A percentile compares a stretch with the other conserved stretches of the same genome.
Evolutionary conservation across 2,113 vertebrate species (phyloP).

Genomic region (Heliornis fulica): DNA sequence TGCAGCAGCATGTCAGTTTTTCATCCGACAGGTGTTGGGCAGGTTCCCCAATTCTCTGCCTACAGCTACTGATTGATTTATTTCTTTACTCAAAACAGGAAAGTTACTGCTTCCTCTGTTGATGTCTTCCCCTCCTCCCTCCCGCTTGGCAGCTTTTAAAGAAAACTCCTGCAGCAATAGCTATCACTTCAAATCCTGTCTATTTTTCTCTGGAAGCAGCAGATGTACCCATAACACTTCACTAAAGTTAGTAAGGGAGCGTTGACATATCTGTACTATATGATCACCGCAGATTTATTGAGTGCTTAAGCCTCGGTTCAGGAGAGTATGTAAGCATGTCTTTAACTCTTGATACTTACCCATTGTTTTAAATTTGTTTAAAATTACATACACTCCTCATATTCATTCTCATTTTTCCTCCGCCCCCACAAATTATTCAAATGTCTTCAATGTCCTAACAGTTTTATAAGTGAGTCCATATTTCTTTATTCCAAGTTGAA

Average conservation of each 20-base stretch:
- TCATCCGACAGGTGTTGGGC: neutral
- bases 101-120: constrained; percentile 16
- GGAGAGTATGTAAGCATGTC: constrained; percentile 16
- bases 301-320: neutral
- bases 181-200: constrained; percentile 30
- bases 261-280: constrained; percentile 1
- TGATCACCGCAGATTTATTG: constrained; percentile 11
- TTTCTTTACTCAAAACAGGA: constrained; percentile 39
- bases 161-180: constrained; percentile 41
- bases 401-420: neutral
- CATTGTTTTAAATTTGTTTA: neutral
- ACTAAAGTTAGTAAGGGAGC: constrained; percentile 23
- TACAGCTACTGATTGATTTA: constrained; percentile 42
- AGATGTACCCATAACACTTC: constrained; percentile 49
- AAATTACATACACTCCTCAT: neutral
- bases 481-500: neutral
- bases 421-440: neutral
- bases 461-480: neutral
- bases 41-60: neutral
- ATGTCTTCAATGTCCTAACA: neutral
- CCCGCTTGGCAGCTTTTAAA: constrained; percentile 32
- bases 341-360: neutral
- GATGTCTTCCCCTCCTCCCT: neutral
- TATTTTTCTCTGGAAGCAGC: constrained; percentile 39
- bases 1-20: neutral